Conservation (phyloP, 2,113 vertebrate genomes). For the Phycodurus eques region DNA sequence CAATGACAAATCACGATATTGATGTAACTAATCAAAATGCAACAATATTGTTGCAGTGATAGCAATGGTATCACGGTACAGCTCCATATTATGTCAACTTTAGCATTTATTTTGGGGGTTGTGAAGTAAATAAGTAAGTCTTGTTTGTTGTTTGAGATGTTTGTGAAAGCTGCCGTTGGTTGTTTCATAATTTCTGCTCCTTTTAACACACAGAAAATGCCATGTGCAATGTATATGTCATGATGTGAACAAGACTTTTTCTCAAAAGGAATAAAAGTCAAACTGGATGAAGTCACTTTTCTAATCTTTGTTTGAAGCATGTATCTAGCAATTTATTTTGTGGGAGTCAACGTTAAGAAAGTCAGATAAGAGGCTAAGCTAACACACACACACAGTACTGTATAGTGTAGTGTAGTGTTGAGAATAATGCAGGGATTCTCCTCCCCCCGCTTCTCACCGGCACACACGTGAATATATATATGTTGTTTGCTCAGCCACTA, state of each 20-base stretch:
- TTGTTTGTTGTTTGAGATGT: conserved; percentile 5
- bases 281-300: conserved; percentile 40
- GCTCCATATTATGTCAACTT: neutral
- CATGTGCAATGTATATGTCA: conserved; percentile 63
- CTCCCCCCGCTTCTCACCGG: neutral
- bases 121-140: neutral
- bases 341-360: neutral
- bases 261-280: conserved; percentile 62
- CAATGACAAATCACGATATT: neutral
- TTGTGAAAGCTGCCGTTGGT: conserved; percentile 40
- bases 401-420: neutral
- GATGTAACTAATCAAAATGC: neutral
- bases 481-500: neutral
- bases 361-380: neutral
- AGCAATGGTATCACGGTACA: neutral
- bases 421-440: neutral
- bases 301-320: neutral
- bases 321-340: neutral
- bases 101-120: neutral
- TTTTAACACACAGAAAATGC: conserved; percentile 41
- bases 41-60: neutral
- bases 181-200: conserved; percentile 48
- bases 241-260: conserved; percentile 56
- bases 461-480: neutral
- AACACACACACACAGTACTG: neutral